phyloP scores from a whole-genome alignment of 2,888 invertebrate species.

The Elgonia sp. region DNA sequence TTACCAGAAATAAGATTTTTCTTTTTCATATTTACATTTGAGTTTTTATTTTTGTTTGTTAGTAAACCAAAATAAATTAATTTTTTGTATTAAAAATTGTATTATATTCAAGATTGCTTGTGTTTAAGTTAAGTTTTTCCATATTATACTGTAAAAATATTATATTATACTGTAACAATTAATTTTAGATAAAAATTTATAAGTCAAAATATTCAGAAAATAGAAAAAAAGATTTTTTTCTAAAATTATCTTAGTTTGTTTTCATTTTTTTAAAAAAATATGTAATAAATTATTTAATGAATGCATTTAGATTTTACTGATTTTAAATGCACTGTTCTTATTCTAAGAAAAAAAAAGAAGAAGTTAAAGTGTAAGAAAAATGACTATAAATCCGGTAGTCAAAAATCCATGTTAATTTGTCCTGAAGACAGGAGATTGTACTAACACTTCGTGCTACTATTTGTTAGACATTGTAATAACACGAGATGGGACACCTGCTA shows the following conservation, averaged over 20 bases:
- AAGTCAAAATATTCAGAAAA: no score
- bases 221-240: no score
- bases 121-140: no score
- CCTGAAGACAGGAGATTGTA: constrained; percentile 44
- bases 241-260: no score
- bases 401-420: constrained; percentile 55
- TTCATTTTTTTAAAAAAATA: no score
- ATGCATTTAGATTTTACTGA: no score
- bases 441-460: constrained; percentile 52
- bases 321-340: not conserved
- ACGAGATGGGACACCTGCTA: constrained; percentile 47
- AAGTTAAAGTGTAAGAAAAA: not conserved
- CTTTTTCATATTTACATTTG: constrained; percentile 16
- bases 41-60: not conserved
- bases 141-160: no score
- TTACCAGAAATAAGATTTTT: constrained; percentile 47
- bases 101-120: no score
- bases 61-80: not conserved
- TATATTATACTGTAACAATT: no score
- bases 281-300: no score
- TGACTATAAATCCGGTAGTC: constrained; percentile 24
- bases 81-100: no score
- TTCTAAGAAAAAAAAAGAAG: constrained; percentile 7
- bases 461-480: constrained; percentile 56
- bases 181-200: no score